Percentiles rank a stretch among this genome's conserved stretches.
These are phyloP conservation scores for Ligdia adustata DNA, from an alignment of 2,888 invertebrate species.

Conservation along the genomic window DNA sequence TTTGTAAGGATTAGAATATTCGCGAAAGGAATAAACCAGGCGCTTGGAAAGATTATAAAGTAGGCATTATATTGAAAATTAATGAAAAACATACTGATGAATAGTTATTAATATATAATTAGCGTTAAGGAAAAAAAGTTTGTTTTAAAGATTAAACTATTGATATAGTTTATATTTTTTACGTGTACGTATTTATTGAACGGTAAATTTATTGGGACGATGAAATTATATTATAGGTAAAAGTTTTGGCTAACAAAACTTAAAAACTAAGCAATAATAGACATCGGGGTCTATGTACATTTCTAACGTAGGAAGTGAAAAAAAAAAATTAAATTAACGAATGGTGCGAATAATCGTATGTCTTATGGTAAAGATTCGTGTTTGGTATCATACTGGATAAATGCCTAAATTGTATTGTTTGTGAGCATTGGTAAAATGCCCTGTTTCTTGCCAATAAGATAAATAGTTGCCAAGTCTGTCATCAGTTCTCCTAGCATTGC, in stretches of 20 bases:
- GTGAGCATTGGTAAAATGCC: conserved; percentile 71
- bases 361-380: conserved; percentile 67
- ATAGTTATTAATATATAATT: conserved; percentile 84
- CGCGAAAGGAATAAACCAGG: conserved; percentile 71
- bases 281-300: conserved; percentile 78
- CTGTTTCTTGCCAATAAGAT: conserved; percentile 66
- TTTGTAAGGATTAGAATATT: conserved; percentile 67
- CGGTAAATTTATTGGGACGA: conserved; percentile 83
- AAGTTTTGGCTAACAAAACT: conserved; percentile 81
- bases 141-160: conserved; percentile 85
- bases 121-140: conserved; percentile 73
- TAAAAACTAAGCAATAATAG: conserved; percentile 83
- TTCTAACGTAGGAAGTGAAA: conserved; percentile 77
- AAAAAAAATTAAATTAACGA: conserved; percentile 65
- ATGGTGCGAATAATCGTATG: conserved; percentile 79
- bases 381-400: conserved; percentile 61
- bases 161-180: conserved; percentile 85
- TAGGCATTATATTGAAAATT: conserved; percentile 82
- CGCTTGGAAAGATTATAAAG: conserved; percentile 83
- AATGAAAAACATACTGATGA: conserved; percentile 81
- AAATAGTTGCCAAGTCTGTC: conserved; percentile 29
- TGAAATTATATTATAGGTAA: conserved; percentile 82
- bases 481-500: conserved; percentile 53
- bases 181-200: conserved; percentile 84
- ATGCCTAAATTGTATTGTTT: conserved; percentile 77